phyloP scores from a whole-genome alignment of 2,797 vertebrate species.

The Scolopax rusticola region DNA sequence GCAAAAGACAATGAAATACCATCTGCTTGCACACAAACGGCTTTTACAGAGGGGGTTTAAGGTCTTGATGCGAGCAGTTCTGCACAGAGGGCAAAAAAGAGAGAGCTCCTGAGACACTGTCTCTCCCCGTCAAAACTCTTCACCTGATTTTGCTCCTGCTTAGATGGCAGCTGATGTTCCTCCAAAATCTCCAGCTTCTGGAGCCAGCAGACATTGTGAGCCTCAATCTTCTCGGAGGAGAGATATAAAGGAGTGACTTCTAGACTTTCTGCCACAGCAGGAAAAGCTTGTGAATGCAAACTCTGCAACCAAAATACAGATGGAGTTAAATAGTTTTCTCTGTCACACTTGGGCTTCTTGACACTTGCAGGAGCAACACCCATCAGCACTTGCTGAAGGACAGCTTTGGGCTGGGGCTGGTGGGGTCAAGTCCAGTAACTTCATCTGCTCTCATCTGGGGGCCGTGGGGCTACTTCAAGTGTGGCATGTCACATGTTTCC shows the following conservation, averaged over 20 bases:
- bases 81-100: conserved; percentile 53
- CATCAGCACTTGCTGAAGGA: neutral
- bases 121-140: neutral
- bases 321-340: neutral
- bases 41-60: conserved; percentile 68
- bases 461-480: neutral
- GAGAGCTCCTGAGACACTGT: conserved; percentile 4
- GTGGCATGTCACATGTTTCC: neutral
- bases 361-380: neutral
- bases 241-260: neutral
- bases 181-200: neutral
- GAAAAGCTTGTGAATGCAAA: neutral
- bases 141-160: neutral
- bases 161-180: neutral
- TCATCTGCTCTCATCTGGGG: neutral
- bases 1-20: conserved; percentile 70
- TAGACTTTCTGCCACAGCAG: neutral
- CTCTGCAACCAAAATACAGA: neutral
- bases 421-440: neutral
- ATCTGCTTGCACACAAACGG: conserved; percentile 69
- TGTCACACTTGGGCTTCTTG: neutral
- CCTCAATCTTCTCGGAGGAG: neutral
- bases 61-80: conserved; percentile 47
- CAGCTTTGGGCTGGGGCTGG: neutral
- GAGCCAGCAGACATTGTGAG: neutral